Base-by-base conservation (phyloP, 2,797 vertebrate genomes). In the Streptopelia turtur region DNA sequence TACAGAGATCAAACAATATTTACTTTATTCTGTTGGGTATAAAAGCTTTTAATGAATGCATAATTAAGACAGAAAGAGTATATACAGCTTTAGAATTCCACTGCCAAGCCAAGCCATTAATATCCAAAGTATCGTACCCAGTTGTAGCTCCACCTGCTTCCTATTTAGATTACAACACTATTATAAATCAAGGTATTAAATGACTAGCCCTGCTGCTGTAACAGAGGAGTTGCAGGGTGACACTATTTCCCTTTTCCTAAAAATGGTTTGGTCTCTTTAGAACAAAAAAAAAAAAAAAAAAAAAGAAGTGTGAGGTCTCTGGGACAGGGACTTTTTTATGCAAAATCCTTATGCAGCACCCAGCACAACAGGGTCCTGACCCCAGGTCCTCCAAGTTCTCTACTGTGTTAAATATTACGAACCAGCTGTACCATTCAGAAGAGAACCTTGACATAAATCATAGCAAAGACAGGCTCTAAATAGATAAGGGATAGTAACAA, bases 1-100 rank as follows among this genome's bases (percentile, higher is more conserved):
- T 98, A 98, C 95, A 37, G 98, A 98, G 98, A 98, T 98, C 98
- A 98, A 98, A 98, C 98, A 98, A 98, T 98, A 98, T 98, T 98
- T 98, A 98, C 98, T 98, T 98, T 98, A 98, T 98, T 98, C 98
- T 98, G 97, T 98, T 98, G 98, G 98, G 98, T 98, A 98, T 98
- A 98, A 98, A 98, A 98, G 98, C 98, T 98, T 98, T 98, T 98
- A 98, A 98, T 98, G 98, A 98, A 98, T 98, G 98, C 97, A 98
- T 98, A 98, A 98, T 98, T 98, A 98, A 98, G 98, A 98, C 96
- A 98, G 96, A 95, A 98, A 98, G 97, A 98, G 97, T 97, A 94
- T 98, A 98, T 97, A 97, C 97, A 93, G 97, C 97, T 98, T 98
- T 95, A 97, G 97, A 98, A 98, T 98, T 97, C 96, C 96, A 97